These are phyloP conservation scores for Chiloscyllium punctatum DNA, from an alignment of 2,797 vertebrate species.

Conservation along the genomic window DNA sequence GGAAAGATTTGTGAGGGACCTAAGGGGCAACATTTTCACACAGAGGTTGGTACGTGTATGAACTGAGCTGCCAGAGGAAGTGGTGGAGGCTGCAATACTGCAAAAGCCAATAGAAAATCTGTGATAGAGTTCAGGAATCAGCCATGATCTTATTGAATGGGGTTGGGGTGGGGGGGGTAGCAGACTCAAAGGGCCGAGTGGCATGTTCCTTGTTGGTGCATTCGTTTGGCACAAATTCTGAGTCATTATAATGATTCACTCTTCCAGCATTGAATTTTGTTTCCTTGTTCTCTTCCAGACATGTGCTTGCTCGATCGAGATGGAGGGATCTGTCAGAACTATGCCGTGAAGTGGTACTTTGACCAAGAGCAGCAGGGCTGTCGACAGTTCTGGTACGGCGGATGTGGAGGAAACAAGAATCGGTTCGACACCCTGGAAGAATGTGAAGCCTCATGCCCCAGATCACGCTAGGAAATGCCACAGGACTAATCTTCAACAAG, in stretches of 20 bases:
- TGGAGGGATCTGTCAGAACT: slow-evolving; percentile 60
- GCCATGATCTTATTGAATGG: too few relatives aligned
- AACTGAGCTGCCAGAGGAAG: too few relatives aligned
- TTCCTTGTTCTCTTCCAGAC: slow-evolving; percentile 51
- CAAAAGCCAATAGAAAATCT: background rate
- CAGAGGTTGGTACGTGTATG: too few relatives aligned
- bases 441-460: slow-evolving; percentile 58
- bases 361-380: slow-evolving; percentile 54
- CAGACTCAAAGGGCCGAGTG: too few relatives aligned
- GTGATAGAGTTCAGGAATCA: background rate
- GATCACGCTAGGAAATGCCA: slow-evolving; percentile 14
- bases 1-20: too few relatives aligned
- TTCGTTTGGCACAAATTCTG: background rate
- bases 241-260: background rate
- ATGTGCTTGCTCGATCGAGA: slow-evolving; percentile 54
- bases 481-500: background rate
- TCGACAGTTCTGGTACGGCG: slow-evolving; percentile 67
- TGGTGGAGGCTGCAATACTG: too few relatives aligned
- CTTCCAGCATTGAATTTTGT: background rate
- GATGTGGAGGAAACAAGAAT: slow-evolving; percentile 70
- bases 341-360: slow-evolving; percentile 67
- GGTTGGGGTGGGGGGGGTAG: too few relatives aligned
- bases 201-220: too few relatives aligned
- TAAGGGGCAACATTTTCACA: too few relatives aligned
- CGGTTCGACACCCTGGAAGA: slow-evolving; percentile 62